Percentiles rank a stretch among this genome's conserved stretches.
Conservation (phyloP, 2,113 vertebrate genomes). For the Dromiciops gliroides region DNA sequence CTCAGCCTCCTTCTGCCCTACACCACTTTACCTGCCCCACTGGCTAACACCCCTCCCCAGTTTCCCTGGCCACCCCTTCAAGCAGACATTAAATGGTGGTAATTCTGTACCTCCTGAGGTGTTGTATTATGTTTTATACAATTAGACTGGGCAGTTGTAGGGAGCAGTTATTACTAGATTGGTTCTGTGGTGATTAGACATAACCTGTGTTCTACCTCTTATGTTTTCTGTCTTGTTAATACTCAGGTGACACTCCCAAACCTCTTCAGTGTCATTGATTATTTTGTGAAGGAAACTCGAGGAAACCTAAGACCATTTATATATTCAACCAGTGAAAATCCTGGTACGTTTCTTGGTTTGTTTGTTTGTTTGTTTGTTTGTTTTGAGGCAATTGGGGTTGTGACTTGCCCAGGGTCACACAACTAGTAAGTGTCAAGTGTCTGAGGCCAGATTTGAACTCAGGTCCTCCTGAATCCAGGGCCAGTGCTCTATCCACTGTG, state of each 20-base stretch:
- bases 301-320: conserved; percentile 79
- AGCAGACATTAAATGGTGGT: background rate
- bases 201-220: background rate
- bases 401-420: too few species aligned
- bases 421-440: too few species aligned
- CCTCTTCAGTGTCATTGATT: conserved; percentile 82
- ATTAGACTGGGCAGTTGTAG: background rate
- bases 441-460: too few species aligned
- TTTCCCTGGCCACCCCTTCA: background rate
- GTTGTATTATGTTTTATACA: background rate
- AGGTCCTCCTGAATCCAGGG: too few species aligned
- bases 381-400: too few species aligned
- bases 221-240: background rate
- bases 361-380: too few species aligned
- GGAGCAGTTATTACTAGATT: background rate
- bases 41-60: background rate
- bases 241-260: conserved; percentile 77
- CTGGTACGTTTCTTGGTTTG: conserved; percentile 65
- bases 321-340: background rate
- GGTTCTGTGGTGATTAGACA: background rate
- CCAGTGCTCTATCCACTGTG: too few species aligned
- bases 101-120: background rate
- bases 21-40: too few species aligned
- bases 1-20: too few species aligned
- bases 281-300: conserved; percentile 81